Evolutionary conservation across 2,113 vertebrate genomes (phyloP), one percentile per base, ranked within the genome.

Genomic region (Passer domesticus): DNA sequence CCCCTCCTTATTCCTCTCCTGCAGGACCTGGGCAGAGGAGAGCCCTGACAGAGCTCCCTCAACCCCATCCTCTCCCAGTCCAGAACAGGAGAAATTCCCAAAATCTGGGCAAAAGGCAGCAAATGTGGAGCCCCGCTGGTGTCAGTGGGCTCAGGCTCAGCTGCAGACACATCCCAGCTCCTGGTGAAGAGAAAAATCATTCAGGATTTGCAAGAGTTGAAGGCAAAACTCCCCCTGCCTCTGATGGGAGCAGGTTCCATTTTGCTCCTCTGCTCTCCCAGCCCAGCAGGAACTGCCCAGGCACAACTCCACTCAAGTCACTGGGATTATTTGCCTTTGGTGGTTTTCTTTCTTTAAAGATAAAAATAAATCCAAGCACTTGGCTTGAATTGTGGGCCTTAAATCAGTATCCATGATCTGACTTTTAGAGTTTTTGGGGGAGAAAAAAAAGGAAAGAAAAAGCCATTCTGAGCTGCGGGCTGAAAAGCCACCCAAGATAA

Each of bases 401-500:
- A 55, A 63, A 83, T 77, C 88, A 55, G 70, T 6, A 39, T 39
- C 63, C 28, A 39, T 25, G 21, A 53, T 17, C 74, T 87, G 60
- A 39, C 43, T 90, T 72, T 43, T 31, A 15, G 35, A 72, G 43
- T 6, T 18, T 69, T 72, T 27, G 4, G 1, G 8, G 7, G 10
- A 44, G 19, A 6, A 11, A 12, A 15, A 39, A 49, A 63, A 39
- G 31, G 20, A 30, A 83, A 77, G 46, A 33, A 81, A 60, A 78
- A 82, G 66, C 56, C 69, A 46, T 6, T 53, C 53, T 50, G 62
- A 81, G 76, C 39, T 17, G 17, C 6, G 41, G 67, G 43, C 41
- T 63, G 62, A 69, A 86, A 83, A 90, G 62, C 64, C 92, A 90
- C 83, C 78, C 83, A 56, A 72, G 89, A 85, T 66, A 94, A 94